phyloP scores from a whole-genome alignment of 2,113 vertebrate species.

The Nothocercus nigrocapillus region DNA sequence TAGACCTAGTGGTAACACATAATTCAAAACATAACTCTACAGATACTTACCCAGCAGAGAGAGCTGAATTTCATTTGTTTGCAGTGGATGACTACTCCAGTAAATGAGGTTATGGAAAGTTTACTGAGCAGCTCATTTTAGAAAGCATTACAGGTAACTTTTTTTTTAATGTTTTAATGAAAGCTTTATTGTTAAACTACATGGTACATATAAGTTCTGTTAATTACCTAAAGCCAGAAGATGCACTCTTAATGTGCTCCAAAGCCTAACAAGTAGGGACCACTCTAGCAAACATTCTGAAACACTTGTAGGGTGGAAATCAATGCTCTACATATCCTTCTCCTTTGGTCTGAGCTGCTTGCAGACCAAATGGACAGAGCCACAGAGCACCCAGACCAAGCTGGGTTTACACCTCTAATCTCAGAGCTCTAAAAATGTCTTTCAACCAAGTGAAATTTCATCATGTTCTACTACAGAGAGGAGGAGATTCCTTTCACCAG shows the following conservation, averaged over 20 bases:
- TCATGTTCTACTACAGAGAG: not conserved
- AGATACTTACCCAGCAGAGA: too few relatives aligned
- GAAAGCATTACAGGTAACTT: not conserved
- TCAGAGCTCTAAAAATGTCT: not conserved
- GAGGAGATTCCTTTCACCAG: not conserved
- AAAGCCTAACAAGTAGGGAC: not conserved
- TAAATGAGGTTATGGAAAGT: not conserved
- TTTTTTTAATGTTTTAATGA: not conserved
- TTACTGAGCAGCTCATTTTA: not conserved
- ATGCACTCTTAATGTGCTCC: not conserved
- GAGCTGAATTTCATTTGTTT: too few relatives aligned
- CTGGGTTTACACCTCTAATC: not conserved
- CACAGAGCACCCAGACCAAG: not conserved
- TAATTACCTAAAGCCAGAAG: not conserved
- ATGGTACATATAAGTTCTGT: not conserved
- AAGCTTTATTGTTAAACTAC: not conserved
- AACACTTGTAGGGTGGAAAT: not conserved
- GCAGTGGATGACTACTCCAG: not conserved
- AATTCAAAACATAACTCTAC: too few relatives aligned
- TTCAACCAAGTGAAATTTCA: slow-evolving; percentile 28
- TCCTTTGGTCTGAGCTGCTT: not conserved
- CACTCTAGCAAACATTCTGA: not conserved
- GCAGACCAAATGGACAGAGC: not conserved
- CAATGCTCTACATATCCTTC: not conserved
- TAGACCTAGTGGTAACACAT: not conserved